Evolutionary conservation across 1,140 invertebrate genomes (phyloP), one percentile per base, ranked within the genome.

Genomic region (Pachypsylla venusta): DNA sequence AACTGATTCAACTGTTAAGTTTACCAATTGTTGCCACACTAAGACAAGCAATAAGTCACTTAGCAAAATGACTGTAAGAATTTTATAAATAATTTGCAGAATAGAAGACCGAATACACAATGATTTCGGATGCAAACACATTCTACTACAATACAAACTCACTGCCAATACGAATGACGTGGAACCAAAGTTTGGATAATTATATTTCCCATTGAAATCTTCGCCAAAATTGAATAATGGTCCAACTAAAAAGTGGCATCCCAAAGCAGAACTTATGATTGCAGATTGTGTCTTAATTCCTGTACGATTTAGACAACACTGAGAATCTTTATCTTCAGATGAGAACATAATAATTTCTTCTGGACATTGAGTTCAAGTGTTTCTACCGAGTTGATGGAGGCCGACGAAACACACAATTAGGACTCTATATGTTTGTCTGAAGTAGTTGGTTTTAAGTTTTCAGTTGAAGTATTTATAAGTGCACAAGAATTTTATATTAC

Each of bases 101-200:
- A 22, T 22, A 3, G 7, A 7, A 19, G 42, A 48, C 42, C n/a
- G 42, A 19, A 48, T 48, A 19, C 42, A 48, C 7, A 48, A 22
- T n/a, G 42, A 48, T 22, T 48, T 48, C n/a, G 42, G 42, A n/a
- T 48, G 42, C n/a, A 48, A 19, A 22, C 42, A 48, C 7, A 48
- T n/a, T n/a, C n/a, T 48, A n/a, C 16, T 48, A 22, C n/a, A 5
- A 22, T 48, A 48, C 7, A 48, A 22, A n/a, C n/a, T 19, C 42
- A 19, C 22, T 5, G 42, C 42, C n/a, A 48, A 22, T n/a, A 48
- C 42, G n/a, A 48, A 48, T 4, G 42, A n/a, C 42, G 22, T n/a
- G 16, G 42, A 48, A 3, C 42, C 42, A 22, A 19, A 4, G 16
- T 48, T 48, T 19, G 42, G 42, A 48, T 48, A 48, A 22, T 48